phyloP scores from a whole-genome alignment of 2,113 vertebrate genomes.

The Seriola dumerili region DNA sequence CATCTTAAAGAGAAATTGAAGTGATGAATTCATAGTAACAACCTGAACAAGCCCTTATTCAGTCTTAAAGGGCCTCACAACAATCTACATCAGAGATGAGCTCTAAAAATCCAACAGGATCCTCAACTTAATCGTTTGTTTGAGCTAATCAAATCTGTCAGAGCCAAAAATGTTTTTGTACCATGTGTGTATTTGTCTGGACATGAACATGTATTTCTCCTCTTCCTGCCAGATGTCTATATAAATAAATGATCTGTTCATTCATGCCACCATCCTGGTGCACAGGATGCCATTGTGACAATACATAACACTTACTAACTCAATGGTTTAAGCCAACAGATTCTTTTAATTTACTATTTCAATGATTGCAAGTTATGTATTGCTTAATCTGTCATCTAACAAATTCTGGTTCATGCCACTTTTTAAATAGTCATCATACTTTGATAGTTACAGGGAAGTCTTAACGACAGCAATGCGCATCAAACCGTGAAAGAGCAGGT shows the following conservation, averaged over 20 bases:
- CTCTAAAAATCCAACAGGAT: not conserved
- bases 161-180: not conserved
- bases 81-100: no score
- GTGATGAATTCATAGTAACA: not conserved
- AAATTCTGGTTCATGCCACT: not conserved
- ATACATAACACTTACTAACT: not conserved
- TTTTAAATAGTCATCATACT: not conserved
- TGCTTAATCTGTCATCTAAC: constrained; percentile 10
- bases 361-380: not conserved
- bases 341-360: not conserved
- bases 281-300: not conserved
- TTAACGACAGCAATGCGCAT: not conserved
- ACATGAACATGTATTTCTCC: constrained; percentile 1
- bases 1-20: not conserved
- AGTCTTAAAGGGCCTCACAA: no score
- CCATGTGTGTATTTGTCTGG: not conserved
- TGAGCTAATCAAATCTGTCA: not conserved
- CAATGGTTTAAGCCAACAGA: not conserved
- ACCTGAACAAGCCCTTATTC: not conserved
- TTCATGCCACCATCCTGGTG: constrained; percentile 6
- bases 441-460: no score
- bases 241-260: constrained; percentile 43
- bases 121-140: constrained; percentile 3
- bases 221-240: constrained; percentile 20
- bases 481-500: not conserved